Base-by-base conservation (phyloP, 2,888 invertebrate genomes). In the Lithodes maja region DNA sequence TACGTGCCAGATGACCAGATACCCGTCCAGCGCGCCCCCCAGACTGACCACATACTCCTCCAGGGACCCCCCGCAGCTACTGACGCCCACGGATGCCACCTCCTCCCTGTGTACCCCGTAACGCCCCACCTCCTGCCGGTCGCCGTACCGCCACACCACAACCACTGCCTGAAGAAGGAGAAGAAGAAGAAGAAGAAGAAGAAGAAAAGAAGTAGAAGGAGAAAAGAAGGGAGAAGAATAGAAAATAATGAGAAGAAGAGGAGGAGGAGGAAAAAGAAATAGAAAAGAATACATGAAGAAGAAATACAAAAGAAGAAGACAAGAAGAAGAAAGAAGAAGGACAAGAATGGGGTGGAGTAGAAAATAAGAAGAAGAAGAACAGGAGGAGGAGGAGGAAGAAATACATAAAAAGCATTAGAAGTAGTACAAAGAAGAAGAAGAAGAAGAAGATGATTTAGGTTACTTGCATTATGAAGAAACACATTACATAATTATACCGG, bases 11-110 rank as follows among this genome's bases (percentile, higher is more conserved):
- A 98, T 95, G 77, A 98, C 96, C 69, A 98, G 95, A 92, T 96
- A 96, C 68, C 97, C 97, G 93, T 98, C 98, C 94, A 98, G 98
- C 90, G 96, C 95, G 0, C 98, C 98, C 0, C 98, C 98, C 71
- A 98, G 95, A 0, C 97, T 97, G 68, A 97, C 95, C 92, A 98
- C 94, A 93, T 96, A 98, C 84, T 95, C 95, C 92, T 97, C 97
- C 50, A 52, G n/a, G 33, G 33, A 33, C 33, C 33, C 33, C 49
- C 86, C 90, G 93, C 97, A 96, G 2, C 96, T 95, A 0, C 97
- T 96, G 93, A 99, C 98, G 5, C 96, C 95, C n/a, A 98, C 94
- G 0, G 97, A 96, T 94, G 98, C 97, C 0, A 98, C 96, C 68
- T 97, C 96, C 0, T 98, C 98, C 95, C 97, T 97, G 93, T 99